These are phyloP conservation scores for Thymelicus sylvestris DNA, from an alignment of 2,888 invertebrate genomes.

Conservation along the genomic window DNA sequence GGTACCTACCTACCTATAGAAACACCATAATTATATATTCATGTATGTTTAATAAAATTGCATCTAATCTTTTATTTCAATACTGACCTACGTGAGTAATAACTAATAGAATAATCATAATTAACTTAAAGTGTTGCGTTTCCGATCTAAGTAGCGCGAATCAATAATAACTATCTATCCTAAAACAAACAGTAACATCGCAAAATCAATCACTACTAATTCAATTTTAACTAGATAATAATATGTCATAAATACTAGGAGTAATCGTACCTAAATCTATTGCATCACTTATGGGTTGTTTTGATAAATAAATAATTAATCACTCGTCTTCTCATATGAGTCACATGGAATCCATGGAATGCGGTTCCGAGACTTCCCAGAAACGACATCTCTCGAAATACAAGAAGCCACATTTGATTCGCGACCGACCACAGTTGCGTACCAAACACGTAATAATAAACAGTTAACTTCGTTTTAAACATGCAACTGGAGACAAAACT, in stretches of 20 bases:
- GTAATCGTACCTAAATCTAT: not conserved
- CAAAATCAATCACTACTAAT: no score
- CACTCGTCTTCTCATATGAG: slow-evolving; percentile 17
- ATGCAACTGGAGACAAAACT: not conserved
- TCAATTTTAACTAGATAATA: no score
- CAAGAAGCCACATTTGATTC: slow-evolving; percentile 20
- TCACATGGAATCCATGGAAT: slow-evolving; percentile 40
- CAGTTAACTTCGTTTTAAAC: not conserved
- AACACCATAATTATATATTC: not conserved
- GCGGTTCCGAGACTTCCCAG: slow-evolving; percentile 30
- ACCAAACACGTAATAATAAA: not conserved
- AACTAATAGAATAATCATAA: no score
- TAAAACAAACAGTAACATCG: no score
- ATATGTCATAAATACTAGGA: no score
- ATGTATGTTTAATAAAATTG: not conserved
- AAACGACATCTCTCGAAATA: slow-evolving; percentile 30
- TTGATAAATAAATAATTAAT: slow-evolving; percentile 6
- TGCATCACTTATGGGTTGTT: not conserved
- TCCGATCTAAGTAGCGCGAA: no score
- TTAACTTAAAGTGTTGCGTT: no score
- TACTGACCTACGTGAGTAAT: no score
- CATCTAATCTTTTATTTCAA: no score
- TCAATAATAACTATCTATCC: no score
- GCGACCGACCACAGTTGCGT: slow-evolving; percentile 11
- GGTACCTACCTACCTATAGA: not conserved